Percentiles rank a stretch among this genome's conserved stretches.
Evolutionary conservation across 1,140 invertebrate species (phyloP).

Genomic region (Leptonema lineaticorne): DNA sequence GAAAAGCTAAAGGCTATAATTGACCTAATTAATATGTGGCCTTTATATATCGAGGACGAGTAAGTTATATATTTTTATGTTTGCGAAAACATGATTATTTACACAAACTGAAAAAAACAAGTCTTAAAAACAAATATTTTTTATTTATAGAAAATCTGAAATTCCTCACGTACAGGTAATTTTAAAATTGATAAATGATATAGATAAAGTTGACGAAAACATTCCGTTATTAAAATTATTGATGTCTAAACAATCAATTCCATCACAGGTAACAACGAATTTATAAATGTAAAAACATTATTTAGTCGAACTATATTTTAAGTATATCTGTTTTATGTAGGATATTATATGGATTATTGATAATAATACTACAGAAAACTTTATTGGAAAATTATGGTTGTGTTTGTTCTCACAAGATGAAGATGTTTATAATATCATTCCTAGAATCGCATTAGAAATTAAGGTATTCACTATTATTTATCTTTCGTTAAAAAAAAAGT

Average conservation of each 20-base stretch:
- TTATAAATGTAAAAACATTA: too few relatives aligned
- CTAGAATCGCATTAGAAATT: conserved; percentile 4
- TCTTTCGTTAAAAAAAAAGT: neutral
- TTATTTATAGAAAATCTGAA: conserved; percentile 30
- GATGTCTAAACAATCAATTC: conserved; percentile 33
- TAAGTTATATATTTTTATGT: conserved; percentile 15
- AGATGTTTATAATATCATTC: neutral
- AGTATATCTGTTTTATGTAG: neutral
- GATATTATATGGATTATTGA: conserved; percentile 15
- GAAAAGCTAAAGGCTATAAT: conserved; percentile 38
- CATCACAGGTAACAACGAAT: conserved; percentile 35
- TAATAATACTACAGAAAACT: neutral
- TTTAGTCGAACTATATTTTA: too few relatives aligned
- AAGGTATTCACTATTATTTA: neutral
- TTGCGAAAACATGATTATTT: neutral
- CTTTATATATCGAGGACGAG: conserved; percentile 20
- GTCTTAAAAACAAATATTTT: too few relatives aligned
- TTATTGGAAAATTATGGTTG: conserved; percentile 26
- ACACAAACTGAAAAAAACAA: neutral
- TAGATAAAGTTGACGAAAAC: conserved; percentile 36
- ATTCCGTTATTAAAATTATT: conserved; percentile 37
- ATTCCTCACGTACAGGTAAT: conserved; percentile 25
- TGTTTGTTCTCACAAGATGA: conserved; percentile 14
- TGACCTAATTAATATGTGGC: conserved; percentile 40
- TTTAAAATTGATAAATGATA: conserved; percentile 30